Base-by-base conservation (phyloP, 2,888 invertebrate species). In the Dolichomitus sp. region DNA sequence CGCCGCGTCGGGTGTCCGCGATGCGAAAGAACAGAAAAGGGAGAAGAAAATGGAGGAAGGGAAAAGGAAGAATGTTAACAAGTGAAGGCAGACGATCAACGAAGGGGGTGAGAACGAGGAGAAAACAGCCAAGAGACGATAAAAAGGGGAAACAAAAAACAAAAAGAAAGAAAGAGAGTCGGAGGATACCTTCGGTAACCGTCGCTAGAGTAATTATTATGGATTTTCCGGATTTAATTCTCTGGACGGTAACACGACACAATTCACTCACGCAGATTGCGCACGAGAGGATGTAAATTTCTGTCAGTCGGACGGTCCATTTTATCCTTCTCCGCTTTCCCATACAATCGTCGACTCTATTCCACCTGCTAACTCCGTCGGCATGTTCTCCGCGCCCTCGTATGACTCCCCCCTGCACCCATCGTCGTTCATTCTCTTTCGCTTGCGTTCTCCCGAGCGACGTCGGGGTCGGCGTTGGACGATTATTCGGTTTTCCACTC, bases 231-330 rank as follows among this genome's bases (percentile, higher is more conserved):
- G 91, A 92, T 93, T 92, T 92, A 92, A 93, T 93, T 93, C 93
- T 92, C 92, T 90, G 91, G 89, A 90, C 92, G 92, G 91, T 91
- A 93, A 93, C 92, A 90, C 92, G 92, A 92, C 92, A 92, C 92
- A 92, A 93, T 93, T 92, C 92, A 92, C 92, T 93, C 92, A 92
- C 93, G 92, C 92, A 92, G 92, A 93, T 92, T 93, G 92, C 92
- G 91, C 91, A 89, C 89, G 91, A 89, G 89, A 92, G 91, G 90
- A 92, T 92, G 92, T 92, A 92, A 92, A 93, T 92, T 93, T 91
- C 92, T 92, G 91, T 91, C 91, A 91, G 91, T 92, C 89, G 89
- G 90, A 90, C 88, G 90, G 91, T 92, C 91, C 91, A 91, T 92
- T 92, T 92, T 92, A 90, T 88, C 87, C 87, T 88, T 87, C 84